These are phyloP conservation scores for Halcyon leucocephala DNA, from an alignment of 2,797 vertebrate genomes.

Conservation along the genomic window DNA sequence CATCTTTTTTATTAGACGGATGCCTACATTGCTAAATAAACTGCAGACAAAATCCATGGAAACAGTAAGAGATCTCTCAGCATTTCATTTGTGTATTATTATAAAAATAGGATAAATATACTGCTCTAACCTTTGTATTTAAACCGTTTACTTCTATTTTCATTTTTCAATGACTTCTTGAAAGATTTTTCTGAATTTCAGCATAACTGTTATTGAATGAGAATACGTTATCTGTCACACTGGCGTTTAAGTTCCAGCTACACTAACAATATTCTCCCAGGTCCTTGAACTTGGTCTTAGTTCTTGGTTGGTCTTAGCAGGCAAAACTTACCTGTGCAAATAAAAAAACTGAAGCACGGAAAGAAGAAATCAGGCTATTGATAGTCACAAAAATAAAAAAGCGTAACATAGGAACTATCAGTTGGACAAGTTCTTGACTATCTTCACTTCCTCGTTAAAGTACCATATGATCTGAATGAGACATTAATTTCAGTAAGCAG, in stretches of 20 bases:
- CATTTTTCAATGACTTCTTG: conserved; percentile 36
- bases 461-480: background rate
- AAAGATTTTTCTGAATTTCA: conserved; percentile 29
- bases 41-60: conserved; percentile 85
- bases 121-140: conserved; percentile 40
- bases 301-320: background rate
- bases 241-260: background rate
- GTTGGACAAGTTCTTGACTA: background rate
- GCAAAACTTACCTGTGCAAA: background rate
- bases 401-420: background rate
- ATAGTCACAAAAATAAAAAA: background rate
- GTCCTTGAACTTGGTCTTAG: background rate
- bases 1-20: conserved; percentile 90
- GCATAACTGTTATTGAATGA: background rate
- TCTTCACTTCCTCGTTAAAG: background rate
- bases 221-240: conserved; percentile 10
- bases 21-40: conserved; percentile 83
- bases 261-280: background rate
- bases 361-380: background rate
- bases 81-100: conserved; percentile 61
- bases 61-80: conserved; percentile 70
- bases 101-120: conserved; percentile 49
- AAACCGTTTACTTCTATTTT: conserved; percentile 41
- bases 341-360: background rate
- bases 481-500: background rate